Evolutionary conservation across 2,888 invertebrate genomes (phyloP), one percentile per base, ranked within the genome.

Genomic region (Aphodius granarius): DNA sequence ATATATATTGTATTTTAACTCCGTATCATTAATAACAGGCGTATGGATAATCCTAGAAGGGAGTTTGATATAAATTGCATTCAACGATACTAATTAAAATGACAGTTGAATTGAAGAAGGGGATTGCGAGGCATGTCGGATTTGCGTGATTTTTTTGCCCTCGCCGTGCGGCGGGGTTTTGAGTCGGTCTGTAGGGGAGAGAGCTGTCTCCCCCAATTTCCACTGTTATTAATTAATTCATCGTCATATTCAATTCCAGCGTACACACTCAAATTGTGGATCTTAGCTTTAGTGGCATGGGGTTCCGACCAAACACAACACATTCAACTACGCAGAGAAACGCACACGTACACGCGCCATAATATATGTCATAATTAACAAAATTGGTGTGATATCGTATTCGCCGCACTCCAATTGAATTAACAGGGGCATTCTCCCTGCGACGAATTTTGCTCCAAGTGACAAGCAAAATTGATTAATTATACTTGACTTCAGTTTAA

Each of bases 301-400:
- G 23, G 23, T 9, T 23, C 9, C 2, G 43, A 6, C 1, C 43
- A 43, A 43, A 43, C 13, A 43, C 43, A 43, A 43, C 43, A 43
- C 43, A 43, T 43, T 9, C 43, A 43, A 43, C 43, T 43, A 43
- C 43, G 13, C n/a, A n/a, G n/a, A n/a, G n/a, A n/a, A n/a, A n/a
- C n/a, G 65, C 22, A 20, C 68, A 22, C 68, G 20, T 68, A n/a
- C 68, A 20, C 22, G 22, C 20, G 66, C 19, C 21, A 68, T 68
- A 68, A 68, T 68, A 68, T 68, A 68, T 68, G 68, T 68, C 68
- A 68, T 68, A 68, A 68, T 68, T 68, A 68, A 68, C 68, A 68
- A 20, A 68, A 68, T 68, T 68, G 68, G 68, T 22, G 22, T 68
- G 68, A 68, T 68, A 22, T 22, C 22, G 21, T 22, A 22, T 22